Percentiles rank a stretch among this genome's conserved stretches.
phyloP scores from a whole-genome alignment of 2,113 vertebrate genomes.

The Elachura formosa region DNA sequence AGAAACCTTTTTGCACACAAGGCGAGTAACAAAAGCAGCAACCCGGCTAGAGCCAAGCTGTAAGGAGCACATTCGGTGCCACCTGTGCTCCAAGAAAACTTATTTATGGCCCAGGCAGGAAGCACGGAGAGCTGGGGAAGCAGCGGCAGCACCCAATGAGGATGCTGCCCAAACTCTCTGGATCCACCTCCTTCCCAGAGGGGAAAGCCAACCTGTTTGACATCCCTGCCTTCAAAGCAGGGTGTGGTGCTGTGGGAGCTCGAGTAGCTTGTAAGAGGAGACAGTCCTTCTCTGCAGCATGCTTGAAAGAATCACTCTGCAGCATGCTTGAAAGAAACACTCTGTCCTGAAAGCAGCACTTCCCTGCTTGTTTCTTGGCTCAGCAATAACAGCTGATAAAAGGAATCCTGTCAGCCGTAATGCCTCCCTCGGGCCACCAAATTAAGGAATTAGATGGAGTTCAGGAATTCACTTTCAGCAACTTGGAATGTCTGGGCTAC shows the following conservation, averaged over 20 bases:
- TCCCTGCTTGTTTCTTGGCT: not conserved
- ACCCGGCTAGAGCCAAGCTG: fast-evolving
- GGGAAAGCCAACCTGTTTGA: conserved; percentile 30
- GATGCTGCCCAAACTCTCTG: not conserved
- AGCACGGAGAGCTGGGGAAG: not conserved
- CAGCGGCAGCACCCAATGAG: not conserved
- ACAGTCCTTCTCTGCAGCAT: fast-evolving
- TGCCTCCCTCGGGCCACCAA: fast-evolving
- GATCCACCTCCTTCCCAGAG: not conserved
- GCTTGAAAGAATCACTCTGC: not conserved
- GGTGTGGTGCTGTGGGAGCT: not conserved
- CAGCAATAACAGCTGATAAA: not conserved
- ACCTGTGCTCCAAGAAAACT: not conserved
- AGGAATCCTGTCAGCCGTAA: not conserved
- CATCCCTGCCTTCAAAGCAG: not conserved
- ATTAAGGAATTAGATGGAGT: not conserved
- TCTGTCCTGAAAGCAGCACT: not conserved
- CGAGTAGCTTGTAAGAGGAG: not conserved
- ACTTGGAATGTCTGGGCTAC: not conserved
- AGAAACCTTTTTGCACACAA: not conserved
- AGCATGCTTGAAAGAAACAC: not conserved
- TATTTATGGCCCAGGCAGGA: not conserved
- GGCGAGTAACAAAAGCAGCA: not conserved
- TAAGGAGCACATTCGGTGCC: not conserved
- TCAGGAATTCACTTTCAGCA: not conserved